Percentiles rank a stretch among this genome's conserved stretches.
Evolutionary conservation across 1,140 invertebrate genomes (phyloP).

Genomic region (Paraescarpia echinospica): DNA sequence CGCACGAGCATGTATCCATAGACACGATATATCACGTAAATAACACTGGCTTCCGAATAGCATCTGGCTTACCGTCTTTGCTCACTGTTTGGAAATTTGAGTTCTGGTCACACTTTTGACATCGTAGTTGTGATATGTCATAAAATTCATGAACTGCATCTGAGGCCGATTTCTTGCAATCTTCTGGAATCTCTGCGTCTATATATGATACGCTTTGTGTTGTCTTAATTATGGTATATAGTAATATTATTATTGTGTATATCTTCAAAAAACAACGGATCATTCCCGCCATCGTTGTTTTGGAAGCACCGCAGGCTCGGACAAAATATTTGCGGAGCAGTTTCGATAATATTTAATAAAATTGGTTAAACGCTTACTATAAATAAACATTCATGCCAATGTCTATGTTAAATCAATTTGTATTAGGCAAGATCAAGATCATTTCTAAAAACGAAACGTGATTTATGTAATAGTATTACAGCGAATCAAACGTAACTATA

Average conservation of each 20-base stretch:
- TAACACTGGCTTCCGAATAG: conserved; percentile 10
- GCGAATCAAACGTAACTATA: background rate
- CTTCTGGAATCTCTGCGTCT: conserved; percentile 5
- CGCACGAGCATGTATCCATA: background rate
- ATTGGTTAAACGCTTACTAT: background rate
- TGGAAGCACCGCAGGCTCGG: conserved; percentile 2
- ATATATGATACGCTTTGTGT: conserved; percentile 8
- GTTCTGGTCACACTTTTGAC: conserved; percentile 24
- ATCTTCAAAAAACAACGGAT: background rate
- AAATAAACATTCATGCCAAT: background rate
- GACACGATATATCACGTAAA: background rate
- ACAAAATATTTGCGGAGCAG: background rate
- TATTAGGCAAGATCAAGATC: background rate
- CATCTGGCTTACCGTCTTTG: conserved; percentile 24
- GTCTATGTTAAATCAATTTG: background rate
- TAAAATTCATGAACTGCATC: conserved; percentile 26
- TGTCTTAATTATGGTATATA: background rate
- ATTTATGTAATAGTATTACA: background rate
- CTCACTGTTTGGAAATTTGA: conserved; percentile 25
- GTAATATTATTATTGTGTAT: conserved; percentile 5
- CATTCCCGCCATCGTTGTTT: conserved; percentile 2
- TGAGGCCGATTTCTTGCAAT: conserved; percentile 12
- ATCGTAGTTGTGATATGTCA: conserved; percentile 28
- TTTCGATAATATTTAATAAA: background rate
- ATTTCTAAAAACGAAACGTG: background rate